phyloP scores from a whole-genome alignment of 2,797 vertebrate genomes.

The Cichlasoma orientale region DNA sequence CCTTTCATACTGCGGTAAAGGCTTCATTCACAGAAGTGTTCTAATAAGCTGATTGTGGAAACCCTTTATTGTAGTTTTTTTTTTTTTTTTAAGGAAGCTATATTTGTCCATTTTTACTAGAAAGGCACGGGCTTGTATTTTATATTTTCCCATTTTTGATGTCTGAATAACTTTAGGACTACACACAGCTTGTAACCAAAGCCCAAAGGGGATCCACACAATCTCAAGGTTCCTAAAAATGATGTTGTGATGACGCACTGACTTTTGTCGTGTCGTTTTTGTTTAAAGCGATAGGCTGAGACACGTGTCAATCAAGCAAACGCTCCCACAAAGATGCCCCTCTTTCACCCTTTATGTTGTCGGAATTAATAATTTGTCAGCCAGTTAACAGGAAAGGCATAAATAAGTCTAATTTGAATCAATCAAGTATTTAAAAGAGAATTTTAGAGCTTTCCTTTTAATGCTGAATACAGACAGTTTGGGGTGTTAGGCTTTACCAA shows the following conservation, averaged over 20 bases:
- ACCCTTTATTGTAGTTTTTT: slow-evolving; percentile 25
- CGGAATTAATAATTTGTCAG: not conserved
- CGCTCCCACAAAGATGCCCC: not conserved
- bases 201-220: not conserved
- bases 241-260: not conserved
- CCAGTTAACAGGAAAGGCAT: not conserved
- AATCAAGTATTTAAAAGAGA: not conserved
- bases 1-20: slow-evolving; percentile 9
- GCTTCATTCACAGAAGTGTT: slow-evolving; percentile 11
- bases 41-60: slow-evolving; percentile 20
- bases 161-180: not conserved
- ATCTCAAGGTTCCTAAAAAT: not conserved
- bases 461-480: not conserved
- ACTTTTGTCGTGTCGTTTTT: not conserved
- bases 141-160: not conserved
- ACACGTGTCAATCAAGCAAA: not conserved
- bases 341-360: not conserved
- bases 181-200: not conserved
- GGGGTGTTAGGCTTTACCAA: not conserved
- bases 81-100: not conserved
- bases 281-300: not conserved
- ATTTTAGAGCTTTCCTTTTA: not conserved
- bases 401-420: not conserved
- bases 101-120: slow-evolving; percentile 10
- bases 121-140: slow-evolving; percentile 8